These are phyloP conservation scores for Napeogenes sylphis DNA, from an alignment of 2,888 invertebrate species.

Conservation along the genomic window DNA sequence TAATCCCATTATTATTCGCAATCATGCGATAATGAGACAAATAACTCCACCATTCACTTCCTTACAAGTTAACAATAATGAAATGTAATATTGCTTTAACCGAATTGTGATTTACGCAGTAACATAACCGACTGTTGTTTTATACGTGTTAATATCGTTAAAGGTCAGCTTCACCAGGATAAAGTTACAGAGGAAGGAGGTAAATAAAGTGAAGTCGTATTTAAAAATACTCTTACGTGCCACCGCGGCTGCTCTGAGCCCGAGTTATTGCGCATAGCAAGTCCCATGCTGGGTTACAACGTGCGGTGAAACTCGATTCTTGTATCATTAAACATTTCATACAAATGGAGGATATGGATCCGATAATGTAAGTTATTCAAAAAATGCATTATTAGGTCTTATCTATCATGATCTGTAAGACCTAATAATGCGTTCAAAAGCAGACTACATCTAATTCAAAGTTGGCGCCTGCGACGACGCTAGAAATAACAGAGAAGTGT, in stretches of 20 bases:
- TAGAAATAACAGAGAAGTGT: slow-evolving; percentile 70
- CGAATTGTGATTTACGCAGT: slow-evolving; percentile 28
- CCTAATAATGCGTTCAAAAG: slow-evolving; percentile 41
- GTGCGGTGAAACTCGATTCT: slow-evolving; percentile 6
- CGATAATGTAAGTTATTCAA: background rate
- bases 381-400: slow-evolving; percentile 24
- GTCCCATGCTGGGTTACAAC: slow-evolving; percentile 15
- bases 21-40: slow-evolving; percentile 18
- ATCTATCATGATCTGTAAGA: slow-evolving; percentile 39
- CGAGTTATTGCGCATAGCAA: slow-evolving; percentile 14
- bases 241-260: slow-evolving; percentile 15
- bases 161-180: slow-evolving; percentile 53
- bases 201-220: slow-evolving; percentile 19
- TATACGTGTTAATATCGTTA: slow-evolving; percentile 37
- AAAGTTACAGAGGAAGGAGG: slow-evolving; percentile 38
- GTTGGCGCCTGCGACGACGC: slow-evolving; percentile 59
- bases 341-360: background rate
- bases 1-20: slow-evolving; percentile 20
- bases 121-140: slow-evolving; percentile 26
- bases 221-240: slow-evolving; percentile 18
- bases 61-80: slow-evolving; percentile 26
- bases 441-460: slow-evolving; percentile 65
- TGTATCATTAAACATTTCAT: slow-evolving; percentile 9
- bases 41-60: slow-evolving; percentile 20
- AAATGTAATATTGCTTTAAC: slow-evolving; percentile 29